Conservation (phyloP, 2,888 invertebrate species). For the Cephus runcator region DNA sequence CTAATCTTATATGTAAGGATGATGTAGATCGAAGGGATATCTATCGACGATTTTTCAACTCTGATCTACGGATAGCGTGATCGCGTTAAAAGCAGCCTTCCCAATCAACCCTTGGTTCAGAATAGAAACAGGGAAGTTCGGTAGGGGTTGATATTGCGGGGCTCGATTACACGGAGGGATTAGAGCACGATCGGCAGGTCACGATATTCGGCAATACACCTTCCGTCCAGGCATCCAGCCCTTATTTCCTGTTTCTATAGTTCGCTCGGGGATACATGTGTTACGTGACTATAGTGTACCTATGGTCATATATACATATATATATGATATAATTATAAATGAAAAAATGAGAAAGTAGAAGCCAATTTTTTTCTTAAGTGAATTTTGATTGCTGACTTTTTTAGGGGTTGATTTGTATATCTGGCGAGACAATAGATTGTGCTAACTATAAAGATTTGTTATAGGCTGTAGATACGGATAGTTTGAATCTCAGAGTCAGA, state of each 20-base stretch:
- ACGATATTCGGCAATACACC: slow-evolving; percentile 44
- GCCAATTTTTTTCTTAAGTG: background rate
- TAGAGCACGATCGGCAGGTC: slow-evolving; percentile 45
- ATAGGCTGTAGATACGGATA: no score
- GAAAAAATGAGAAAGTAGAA: background rate
- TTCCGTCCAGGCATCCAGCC: background rate
- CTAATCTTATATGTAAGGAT: slow-evolving; percentile 11
- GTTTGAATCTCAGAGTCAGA: no score
- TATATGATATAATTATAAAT: slow-evolving; percentile 4
- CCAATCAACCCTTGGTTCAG: slow-evolving; percentile 34
- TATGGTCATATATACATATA: background rate
- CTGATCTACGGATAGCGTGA: slow-evolving; percentile 55
- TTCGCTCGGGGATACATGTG: background rate
- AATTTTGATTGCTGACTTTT: background rate
- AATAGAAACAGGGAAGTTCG: background rate
- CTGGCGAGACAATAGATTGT: background rate
- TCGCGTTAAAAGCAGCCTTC: slow-evolving; percentile 28
- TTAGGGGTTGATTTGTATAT: background rate
- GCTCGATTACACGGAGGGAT: slow-evolving; percentile 45
- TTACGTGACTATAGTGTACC: background rate
- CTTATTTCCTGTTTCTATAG: background rate
- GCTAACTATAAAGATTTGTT: background rate
- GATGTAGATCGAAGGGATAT: slow-evolving; percentile 10
- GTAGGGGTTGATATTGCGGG: slow-evolving; percentile 9
- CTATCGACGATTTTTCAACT: slow-evolving; percentile 33